Evolutionary conservation across 2,888 invertebrate genomes (phyloP).

Genomic region (Megamerina dolium): DNA sequence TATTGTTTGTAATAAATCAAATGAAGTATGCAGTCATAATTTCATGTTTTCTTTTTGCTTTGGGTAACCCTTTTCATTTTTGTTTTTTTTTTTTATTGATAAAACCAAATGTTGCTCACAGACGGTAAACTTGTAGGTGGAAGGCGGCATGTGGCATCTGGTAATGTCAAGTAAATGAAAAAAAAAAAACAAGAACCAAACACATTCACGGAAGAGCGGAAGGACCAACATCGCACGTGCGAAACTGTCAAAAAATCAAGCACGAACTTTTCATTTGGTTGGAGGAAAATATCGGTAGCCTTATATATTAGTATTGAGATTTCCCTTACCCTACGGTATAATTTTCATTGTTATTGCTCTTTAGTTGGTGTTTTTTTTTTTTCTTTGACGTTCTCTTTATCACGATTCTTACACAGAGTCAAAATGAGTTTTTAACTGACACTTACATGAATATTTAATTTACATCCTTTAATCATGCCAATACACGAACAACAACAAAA

Average conservation of each 20-base stretch:
- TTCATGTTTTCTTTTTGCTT: too few relatives aligned
- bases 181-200: neutral
- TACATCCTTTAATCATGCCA: constrained; percentile 18
- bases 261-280: neutral
- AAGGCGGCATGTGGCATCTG: constrained; percentile 5
- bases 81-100: too few relatives aligned
- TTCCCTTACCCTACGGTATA: neutral
- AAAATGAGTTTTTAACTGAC: constrained; percentile 12
- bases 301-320: too few relatives aligned
- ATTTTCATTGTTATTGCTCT: neutral
- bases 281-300: too few relatives aligned
- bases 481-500: too few relatives aligned
- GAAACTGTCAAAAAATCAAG: constrained; percentile 13
- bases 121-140: neutral
- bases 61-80: too few relatives aligned
- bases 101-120: neutral
- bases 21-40: too few relatives aligned
- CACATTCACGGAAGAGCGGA: neutral
- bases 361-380: neutral
- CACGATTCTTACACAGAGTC: neutral
- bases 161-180: too few relatives aligned
- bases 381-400: neutral
- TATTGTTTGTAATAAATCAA: constrained; percentile 16
- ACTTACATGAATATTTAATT: constrained; percentile 20
- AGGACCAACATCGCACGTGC: constrained; percentile 9